Evolutionary conservation across 1,140 invertebrate species (phyloP), one percentile per base, ranked within the genome.

Genomic region (Popillia japonica): DNA sequence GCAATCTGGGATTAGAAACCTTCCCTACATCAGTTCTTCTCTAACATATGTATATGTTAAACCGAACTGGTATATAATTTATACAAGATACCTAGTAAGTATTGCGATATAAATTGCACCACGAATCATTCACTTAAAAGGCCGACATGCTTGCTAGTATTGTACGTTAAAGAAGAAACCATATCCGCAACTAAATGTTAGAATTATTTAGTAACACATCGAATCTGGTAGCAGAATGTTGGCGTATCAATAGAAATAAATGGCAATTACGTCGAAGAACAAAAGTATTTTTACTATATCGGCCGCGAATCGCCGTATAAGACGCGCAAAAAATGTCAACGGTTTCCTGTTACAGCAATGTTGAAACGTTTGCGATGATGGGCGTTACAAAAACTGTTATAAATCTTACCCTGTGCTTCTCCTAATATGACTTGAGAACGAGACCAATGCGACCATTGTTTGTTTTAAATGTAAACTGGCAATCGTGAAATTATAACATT

Each of bases 101-200:
- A 55, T 55, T 55, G n/a, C 48, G 48, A 55, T 55, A n/a, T 55
- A 55, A 55, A 55, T 17, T 14, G 17, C 48, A n/a, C 14, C 14
- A 55, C 14, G 48, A 55, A 55, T 55, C 48, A n/a, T 55, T 55
- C 17, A 55, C 48, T 55, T 55, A 55, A 14, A 55, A 55, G 48
- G 48, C 0, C 14, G 17, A 17, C 14, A 1, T 14, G 48, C 9
- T 17, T 55, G 14, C 9, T 14, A 55, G 14, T 14, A 55, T 55
- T 14, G 48, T 55, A 17, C 48, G 48, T n/a, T 55, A 55, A 55
- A 55, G 48, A 55, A 6, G 48, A 55, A 55, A 55, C 48, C 14
- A 55, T 55, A 55, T 55, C 48, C 48, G 48, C 48, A 55, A 17
- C 48, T 55, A 55, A 55, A 55, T 55, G 48, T 55, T 55, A 55